Percentiles rank a stretch among this genome's conserved stretches.
These are phyloP conservation scores for Trialeurodes vaporariorum DNA, from an alignment of 1,140 invertebrate genomes.

Conservation along the genomic window DNA sequence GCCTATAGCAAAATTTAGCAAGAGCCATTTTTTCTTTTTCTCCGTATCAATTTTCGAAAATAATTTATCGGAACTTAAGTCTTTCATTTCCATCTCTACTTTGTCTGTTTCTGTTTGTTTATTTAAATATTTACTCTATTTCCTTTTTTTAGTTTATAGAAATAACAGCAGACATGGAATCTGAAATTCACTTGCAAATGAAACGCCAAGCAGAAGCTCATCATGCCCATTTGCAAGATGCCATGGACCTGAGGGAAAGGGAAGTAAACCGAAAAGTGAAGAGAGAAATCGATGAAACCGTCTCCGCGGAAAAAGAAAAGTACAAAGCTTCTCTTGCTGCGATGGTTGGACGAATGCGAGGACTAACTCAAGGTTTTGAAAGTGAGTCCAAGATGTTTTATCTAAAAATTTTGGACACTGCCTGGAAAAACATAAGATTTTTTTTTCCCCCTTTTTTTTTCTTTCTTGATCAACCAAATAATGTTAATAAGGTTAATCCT, in stretches of 20 bases:
- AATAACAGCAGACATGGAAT: conserved; percentile 52
- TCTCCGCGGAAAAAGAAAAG: conserved; percentile 51
- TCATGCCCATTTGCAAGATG: conserved; percentile 65
- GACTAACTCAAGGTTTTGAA: conserved; percentile 77
- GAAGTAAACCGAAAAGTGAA: conserved; percentile 52
- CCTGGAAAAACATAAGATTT: too few relatives aligned
- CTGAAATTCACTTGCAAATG: conserved; percentile 60
- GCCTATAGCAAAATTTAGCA: neutral
- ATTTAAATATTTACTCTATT: too few relatives aligned
- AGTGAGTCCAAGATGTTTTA: too few relatives aligned
- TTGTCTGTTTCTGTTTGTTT: too few relatives aligned
- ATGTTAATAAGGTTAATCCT: too few relatives aligned
- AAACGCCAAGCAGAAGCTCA: conserved; percentile 70
- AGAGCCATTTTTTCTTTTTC: neutral
- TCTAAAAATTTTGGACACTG: too few relatives aligned
- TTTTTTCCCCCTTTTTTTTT: too few relatives aligned
- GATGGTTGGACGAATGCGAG: conserved; percentile 68
- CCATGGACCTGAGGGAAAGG: conserved; percentile 53
- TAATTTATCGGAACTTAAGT: too few relatives aligned
- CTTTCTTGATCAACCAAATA: too few relatives aligned
- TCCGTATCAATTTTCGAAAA: neutral
- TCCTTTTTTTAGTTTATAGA: conserved; percentile 41
- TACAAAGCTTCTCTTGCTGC: conserved; percentile 67
- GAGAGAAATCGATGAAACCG: conserved; percentile 52
- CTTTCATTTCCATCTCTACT: too few relatives aligned